A percentile compares a stretch with the other conserved stretches of the same genome.
Evolutionary conservation across 1,140 invertebrate species (phyloP).

Genomic region (Drosophila eugracilis): DNA sequence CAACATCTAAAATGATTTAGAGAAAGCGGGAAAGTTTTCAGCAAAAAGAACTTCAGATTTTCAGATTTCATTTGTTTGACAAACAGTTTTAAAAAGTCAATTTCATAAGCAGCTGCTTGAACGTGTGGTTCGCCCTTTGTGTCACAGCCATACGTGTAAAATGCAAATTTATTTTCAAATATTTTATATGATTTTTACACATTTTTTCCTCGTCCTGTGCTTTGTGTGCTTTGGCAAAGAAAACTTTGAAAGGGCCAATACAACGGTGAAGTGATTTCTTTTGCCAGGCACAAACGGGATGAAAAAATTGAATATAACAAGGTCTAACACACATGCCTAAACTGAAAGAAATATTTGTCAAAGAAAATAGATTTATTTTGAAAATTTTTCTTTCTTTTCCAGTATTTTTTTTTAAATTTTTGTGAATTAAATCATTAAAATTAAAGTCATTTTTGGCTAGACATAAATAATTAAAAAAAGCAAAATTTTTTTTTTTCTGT

Average conservation of each 20-base stretch:
- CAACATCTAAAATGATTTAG: conserved; percentile 86
- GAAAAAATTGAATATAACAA: conserved; percentile 48
- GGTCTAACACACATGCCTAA: neutral
- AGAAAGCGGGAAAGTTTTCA: neutral
- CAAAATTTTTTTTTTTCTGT: neutral
- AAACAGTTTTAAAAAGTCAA: conserved; percentile 81
- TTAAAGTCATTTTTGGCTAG: too few relatives aligned
- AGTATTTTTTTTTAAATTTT: too few relatives aligned
- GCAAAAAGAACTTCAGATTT: conserved; percentile 15
- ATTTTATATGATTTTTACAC: conserved; percentile 50
- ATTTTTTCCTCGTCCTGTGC: conserved; percentile 15
- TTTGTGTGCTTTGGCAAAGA: conserved; percentile 15
- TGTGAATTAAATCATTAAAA: too few relatives aligned
- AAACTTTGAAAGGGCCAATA: conserved; percentile 48
- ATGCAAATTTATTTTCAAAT: conserved; percentile 75
- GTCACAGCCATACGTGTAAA: conserved; percentile 62
- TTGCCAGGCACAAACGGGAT: conserved; percentile 42
- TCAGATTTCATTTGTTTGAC: conserved; percentile 57
- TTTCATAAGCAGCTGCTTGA: conserved; percentile 52
- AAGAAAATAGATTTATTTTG: too few relatives aligned
- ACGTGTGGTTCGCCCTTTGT: conserved; percentile 22
- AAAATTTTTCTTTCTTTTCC: too few relatives aligned
- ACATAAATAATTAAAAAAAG: neutral
- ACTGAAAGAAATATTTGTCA: conserved; percentile 2
- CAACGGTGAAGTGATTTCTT: conserved; percentile 15